phyloP scores from a whole-genome alignment of 23 tunicate species.

The Botrylloides violaceus region DNA sequence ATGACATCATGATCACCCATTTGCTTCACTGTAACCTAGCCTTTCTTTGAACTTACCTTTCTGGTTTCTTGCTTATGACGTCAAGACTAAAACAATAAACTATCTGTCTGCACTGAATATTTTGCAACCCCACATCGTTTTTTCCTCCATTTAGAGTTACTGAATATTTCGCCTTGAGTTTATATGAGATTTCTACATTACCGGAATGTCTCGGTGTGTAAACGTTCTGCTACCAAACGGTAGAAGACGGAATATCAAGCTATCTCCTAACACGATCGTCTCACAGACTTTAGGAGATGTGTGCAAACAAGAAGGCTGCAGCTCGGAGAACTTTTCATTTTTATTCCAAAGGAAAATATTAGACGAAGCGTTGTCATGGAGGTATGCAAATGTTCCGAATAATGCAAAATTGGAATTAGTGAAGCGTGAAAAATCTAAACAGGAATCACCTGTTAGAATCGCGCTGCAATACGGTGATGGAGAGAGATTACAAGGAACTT shows the following conservation, averaged over 20 bases:
- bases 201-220: constrained; percentile 17
- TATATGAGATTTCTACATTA: no score
- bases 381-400: constrained; percentile 64
- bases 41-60: no score
- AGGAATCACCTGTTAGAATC: constrained; percentile 31
- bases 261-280: constrained; percentile 19
- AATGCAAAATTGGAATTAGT: constrained; percentile 68
- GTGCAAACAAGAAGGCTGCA: constrained; percentile 36
- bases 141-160: no score
- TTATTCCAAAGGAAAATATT: constrained; percentile 25
- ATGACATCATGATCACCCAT: no score
- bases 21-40: no score
- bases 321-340: constrained; percentile 26
- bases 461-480: constrained; percentile 55
- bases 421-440: background rate
- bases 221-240: constrained; percentile 23
- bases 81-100: no score
- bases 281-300: constrained; percentile 53
- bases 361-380: constrained; percentile 55
- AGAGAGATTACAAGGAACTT: constrained; percentile 32
- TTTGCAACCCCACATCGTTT: no score
- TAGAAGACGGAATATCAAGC: constrained; percentile 24
- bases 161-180: no score
- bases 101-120: no score
- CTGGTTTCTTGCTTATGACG: no score